phyloP scores from a whole-genome alignment of 2,797 vertebrate genomes.

The Enteromius anoplus region DNA sequence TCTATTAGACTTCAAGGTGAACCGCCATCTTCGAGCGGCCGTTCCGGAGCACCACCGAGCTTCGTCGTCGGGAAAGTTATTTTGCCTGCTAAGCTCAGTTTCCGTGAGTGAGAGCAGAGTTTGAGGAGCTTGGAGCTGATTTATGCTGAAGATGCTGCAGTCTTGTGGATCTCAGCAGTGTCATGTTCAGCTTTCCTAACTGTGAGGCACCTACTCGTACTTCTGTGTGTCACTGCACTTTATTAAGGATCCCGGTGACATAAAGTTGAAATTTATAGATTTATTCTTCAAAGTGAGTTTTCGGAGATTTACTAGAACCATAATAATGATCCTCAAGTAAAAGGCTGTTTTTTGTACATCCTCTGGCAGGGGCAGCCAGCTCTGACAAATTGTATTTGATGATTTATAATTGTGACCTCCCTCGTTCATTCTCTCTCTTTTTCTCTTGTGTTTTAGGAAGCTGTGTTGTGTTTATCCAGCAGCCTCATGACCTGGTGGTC shows the following conservation, averaged over 20 bases:
- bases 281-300: slow-evolving; percentile 34
- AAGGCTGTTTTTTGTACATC: slow-evolving; percentile 19
- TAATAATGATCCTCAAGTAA: slow-evolving; percentile 20
- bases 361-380: slow-evolving; percentile 8
- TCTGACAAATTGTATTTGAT: slow-evolving; percentile 35
- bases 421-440: slow-evolving; percentile 18
- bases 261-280: slow-evolving; percentile 32
- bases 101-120: neutral
- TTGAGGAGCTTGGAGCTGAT: slow-evolving; percentile 7
- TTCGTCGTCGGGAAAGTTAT: slow-evolving; percentile 14
- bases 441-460: slow-evolving; percentile 71
- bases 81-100: slow-evolving; percentile 30
- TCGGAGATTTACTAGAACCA: slow-evolving; percentile 36
- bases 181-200: slow-evolving; percentile 37
- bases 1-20: slow-evolving; percentile 21
- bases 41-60: neutral
- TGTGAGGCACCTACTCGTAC: neutral
- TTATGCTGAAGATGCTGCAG: slow-evolving; percentile 22
- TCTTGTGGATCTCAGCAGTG: slow-evolving; percentile 40
- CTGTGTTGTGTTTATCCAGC: slow-evolving; percentile 85
- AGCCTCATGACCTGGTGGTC: slow-evolving; percentile 89
- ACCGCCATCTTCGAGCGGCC: neutral
- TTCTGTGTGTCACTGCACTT: slow-evolving; percentile 32
- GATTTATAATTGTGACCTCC: slow-evolving; percentile 41
- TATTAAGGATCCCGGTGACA: slow-evolving; percentile 24